phyloP scores from a whole-genome alignment of 2,797 vertebrate genomes.

The Cossypha caffra region DNA sequence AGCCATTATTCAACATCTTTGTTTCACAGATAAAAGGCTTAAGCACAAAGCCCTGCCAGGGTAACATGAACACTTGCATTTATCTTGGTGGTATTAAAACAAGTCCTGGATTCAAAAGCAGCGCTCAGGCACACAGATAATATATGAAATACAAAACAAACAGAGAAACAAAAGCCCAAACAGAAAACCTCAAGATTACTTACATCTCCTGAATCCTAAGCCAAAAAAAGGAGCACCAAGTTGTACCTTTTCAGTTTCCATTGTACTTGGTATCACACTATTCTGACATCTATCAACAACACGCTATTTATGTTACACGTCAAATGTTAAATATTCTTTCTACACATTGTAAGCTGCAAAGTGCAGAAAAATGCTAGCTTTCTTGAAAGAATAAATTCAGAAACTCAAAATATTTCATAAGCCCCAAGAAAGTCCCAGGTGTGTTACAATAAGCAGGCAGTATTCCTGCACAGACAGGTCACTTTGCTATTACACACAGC shows the following conservation, averaged over 20 bases:
- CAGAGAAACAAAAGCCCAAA: not conserved
- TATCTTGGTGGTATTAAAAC: not conserved
- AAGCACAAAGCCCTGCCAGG: not conserved
- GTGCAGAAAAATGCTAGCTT: not conserved
- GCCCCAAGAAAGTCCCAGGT: not conserved
- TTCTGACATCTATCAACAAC: not conserved
- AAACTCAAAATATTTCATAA: not conserved
- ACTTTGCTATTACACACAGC: not conserved
- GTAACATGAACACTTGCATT: not conserved
- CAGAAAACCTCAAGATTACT: not conserved
- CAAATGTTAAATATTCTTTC: not conserved
- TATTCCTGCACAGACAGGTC: not conserved
- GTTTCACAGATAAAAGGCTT: not conserved
- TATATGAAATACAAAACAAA: not conserved
- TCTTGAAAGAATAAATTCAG: not conserved
- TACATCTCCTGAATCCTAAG: not conserved
- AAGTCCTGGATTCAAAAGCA: not conserved
- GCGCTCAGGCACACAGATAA: not conserved
- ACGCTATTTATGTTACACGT: rapidly evolving
- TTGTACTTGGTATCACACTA: not conserved
- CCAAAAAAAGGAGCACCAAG: not conserved
- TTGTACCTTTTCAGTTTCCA: not conserved
- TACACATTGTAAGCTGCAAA: not conserved
- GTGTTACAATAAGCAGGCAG: not conserved
- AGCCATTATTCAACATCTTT: not conserved